These are phyloP conservation scores for Vimba vimba DNA, from an alignment of 2,113 vertebrate species.

Conservation along the genomic window DNA sequence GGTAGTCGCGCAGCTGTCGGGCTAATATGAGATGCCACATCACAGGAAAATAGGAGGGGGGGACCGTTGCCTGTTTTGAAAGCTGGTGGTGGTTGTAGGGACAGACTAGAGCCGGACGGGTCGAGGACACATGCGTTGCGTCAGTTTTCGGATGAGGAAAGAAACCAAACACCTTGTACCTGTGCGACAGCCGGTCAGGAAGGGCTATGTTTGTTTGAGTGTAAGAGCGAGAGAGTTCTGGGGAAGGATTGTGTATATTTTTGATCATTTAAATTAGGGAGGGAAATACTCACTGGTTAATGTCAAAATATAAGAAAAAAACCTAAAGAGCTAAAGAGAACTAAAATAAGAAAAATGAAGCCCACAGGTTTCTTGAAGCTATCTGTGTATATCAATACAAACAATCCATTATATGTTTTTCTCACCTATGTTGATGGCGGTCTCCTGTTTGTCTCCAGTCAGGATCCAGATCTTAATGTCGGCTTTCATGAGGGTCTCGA, in stretches of 20 bases:
- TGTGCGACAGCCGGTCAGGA: slow-evolving; percentile 2
- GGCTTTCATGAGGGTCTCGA: slow-evolving; percentile 96
- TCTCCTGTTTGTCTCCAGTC: slow-evolving; percentile 98
- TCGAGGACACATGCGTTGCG: background rate
- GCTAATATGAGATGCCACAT: slow-evolving; percentile 57
- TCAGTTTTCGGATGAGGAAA: slow-evolving; percentile 45
- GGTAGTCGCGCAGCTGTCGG: slow-evolving; percentile 45
- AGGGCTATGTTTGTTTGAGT: slow-evolving; percentile 25
- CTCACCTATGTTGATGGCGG: slow-evolving; percentile 97
- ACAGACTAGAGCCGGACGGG: slow-evolving; percentile 9
- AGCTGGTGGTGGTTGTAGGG: background rate
- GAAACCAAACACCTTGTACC: slow-evolving; percentile 21
- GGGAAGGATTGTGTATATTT: background rate
- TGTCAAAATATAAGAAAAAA: slow-evolving; percentile 5
- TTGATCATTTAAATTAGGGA: slow-evolving; percentile 20
- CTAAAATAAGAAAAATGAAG: background rate
- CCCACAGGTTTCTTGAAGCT: too few relatives aligned
- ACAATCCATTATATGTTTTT: background rate
- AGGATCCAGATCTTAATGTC: slow-evolving; percentile 99
- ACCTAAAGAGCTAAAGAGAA: background rate
- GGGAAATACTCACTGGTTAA: background rate
- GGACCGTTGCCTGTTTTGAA: background rate
- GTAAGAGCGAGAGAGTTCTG: background rate
- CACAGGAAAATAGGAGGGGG: slow-evolving; percentile 38
- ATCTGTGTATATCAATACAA: background rate